Evolutionary conservation across 92 coral and sea anemone genomes (phyloP).

Genomic region (Porites lobata): DNA sequence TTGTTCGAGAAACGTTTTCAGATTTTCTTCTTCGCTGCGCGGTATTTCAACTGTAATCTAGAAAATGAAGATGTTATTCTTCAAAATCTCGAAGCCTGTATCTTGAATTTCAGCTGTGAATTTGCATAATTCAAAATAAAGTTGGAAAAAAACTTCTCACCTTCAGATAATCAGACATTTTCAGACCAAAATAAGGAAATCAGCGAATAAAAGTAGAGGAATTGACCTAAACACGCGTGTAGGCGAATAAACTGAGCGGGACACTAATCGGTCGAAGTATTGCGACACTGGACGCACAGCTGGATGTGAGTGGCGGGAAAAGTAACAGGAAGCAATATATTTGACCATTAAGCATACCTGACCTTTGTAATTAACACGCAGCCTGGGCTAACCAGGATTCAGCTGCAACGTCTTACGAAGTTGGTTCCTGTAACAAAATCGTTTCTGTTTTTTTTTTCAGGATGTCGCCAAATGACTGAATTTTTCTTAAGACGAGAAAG

Average conservation of each 20-base stretch:
- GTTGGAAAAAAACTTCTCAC: slow-evolving; percentile 13
- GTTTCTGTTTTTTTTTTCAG: background rate
- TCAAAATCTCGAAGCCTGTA: slow-evolving; percentile 19
- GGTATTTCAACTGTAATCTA: slow-evolving; percentile 26
- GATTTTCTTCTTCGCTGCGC: slow-evolving; percentile 14
- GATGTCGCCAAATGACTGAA: slow-evolving; percentile 17
- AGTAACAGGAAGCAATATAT: slow-evolving; percentile 3
- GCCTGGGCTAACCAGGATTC: background rate
- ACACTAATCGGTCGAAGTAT: background rate
- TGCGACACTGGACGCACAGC: slow-evolving; percentile 5
- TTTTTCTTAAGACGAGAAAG: slow-evolving; percentile 8
- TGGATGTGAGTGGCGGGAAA: slow-evolving; percentile 9
- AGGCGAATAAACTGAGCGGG: background rate
- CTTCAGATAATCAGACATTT: slow-evolving; percentile 15
- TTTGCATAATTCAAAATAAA: slow-evolving; percentile 12
- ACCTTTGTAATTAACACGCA: background rate
- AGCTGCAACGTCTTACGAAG: too few relatives aligned
- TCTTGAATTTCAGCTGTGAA: slow-evolving; percentile 14
- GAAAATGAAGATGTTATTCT: slow-evolving; percentile 18
- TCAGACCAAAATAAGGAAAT: slow-evolving; percentile 4
- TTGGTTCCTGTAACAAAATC: too few relatives aligned
- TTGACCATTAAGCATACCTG: background rate
- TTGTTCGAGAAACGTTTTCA: slow-evolving; percentile 7
- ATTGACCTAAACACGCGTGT: slow-evolving; percentile 10
- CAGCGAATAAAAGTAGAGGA: slow-evolving; percentile 14